A percentile compares a stretch with the other conserved stretches of the same genome.
Evolutionary conservation across 2,797 vertebrate genomes (phyloP).

Genomic region (Dendrocincla tyrannina): DNA sequence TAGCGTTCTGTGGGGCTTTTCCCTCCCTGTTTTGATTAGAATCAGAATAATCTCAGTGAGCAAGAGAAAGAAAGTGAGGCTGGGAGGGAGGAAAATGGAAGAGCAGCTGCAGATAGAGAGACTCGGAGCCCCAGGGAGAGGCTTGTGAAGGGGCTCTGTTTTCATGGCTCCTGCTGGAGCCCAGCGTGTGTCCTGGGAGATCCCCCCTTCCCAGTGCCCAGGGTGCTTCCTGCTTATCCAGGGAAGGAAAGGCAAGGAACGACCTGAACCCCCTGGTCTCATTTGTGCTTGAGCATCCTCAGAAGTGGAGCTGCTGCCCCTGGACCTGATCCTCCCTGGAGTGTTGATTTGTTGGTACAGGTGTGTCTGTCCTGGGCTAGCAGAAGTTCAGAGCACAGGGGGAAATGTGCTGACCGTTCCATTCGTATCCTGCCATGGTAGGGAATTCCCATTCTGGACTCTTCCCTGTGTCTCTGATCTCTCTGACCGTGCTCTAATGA

Average conservation of each 20-base stretch:
- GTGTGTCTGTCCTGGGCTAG: background rate
- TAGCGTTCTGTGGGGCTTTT: background rate
- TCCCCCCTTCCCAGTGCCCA: background rate
- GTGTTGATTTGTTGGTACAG: background rate
- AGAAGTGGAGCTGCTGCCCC: background rate
- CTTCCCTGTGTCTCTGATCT: background rate
- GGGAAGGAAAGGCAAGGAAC: background rate
- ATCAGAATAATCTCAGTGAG: conserved; percentile 5
- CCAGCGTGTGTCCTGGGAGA: fast-evolving
- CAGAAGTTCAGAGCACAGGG: background rate
- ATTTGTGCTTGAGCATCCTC: background rate
- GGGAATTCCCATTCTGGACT: background rate
- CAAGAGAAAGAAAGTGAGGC: background rate
- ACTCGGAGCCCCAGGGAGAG: background rate
- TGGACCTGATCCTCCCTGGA: background rate
- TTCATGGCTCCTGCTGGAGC: background rate
- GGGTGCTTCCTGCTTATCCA: background rate
- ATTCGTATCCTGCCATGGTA: background rate
- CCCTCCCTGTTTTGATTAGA: conserved; percentile 10
- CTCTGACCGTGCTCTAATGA: background rate
- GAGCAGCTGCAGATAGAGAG: background rate
- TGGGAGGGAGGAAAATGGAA: background rate
- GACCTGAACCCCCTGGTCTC: fast-evolving
- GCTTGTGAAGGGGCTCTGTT: background rate
- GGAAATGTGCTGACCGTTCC: too few relatives aligned